Evolutionary conservation across 2,113 vertebrate species (phyloP).

Genomic region (Sylvietta virens): DNA sequence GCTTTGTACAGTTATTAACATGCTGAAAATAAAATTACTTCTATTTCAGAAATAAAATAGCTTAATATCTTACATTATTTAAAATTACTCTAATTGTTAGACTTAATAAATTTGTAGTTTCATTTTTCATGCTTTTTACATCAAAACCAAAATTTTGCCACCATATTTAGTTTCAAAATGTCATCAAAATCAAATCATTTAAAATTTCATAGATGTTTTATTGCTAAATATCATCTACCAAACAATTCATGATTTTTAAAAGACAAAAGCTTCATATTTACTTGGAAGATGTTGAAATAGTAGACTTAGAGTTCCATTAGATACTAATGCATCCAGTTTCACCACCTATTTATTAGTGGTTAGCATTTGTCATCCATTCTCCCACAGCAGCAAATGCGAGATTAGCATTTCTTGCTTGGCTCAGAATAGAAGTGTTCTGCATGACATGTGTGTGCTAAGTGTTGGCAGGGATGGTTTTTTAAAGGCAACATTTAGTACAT

Average conservation of each 20-base stretch:
- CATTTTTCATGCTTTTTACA: background rate
- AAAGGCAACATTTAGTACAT: background rate
- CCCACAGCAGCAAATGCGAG: background rate
- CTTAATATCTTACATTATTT: background rate
- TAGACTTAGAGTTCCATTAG: background rate
- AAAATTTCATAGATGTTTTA: background rate
- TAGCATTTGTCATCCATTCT: background rate
- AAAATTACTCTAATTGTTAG: background rate
- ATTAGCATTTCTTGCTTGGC: background rate
- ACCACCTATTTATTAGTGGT: background rate
- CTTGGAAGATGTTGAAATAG: background rate
- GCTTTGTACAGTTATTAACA: background rate
- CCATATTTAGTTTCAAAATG: background rate
- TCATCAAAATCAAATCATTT: background rate
- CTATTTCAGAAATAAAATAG: background rate
- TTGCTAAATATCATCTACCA: background rate
- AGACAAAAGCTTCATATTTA: background rate
- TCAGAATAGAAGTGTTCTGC: background rate
- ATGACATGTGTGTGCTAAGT: background rate
- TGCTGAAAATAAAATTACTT: background rate
- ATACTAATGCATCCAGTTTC: background rate
- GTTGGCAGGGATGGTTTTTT: background rate
- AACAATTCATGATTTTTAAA: background rate
- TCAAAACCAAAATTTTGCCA: background rate
- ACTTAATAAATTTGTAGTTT: background rate